phyloP scores from a whole-genome alignment of 2,113 vertebrate genomes.

The Zapornia atra region DNA sequence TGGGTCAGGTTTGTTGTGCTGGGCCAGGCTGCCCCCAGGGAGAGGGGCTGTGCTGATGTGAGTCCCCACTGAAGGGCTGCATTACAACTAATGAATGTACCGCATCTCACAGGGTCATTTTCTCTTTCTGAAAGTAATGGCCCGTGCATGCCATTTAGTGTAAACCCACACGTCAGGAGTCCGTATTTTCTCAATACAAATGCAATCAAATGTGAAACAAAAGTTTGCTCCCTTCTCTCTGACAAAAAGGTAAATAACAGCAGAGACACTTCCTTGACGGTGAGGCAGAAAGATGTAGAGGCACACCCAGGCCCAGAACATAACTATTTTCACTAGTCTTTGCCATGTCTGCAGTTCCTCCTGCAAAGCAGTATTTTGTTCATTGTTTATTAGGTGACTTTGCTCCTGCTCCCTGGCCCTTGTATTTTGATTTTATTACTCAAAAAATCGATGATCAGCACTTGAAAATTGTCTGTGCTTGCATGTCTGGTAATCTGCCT shows the following conservation, averaged over 20 bases:
- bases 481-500: neutral
- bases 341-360: neutral
- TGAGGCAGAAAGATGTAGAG: neutral
- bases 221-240: neutral
- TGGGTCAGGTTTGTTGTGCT: neutral
- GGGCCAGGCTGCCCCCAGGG: neutral
- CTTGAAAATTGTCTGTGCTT: neutral
- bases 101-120: neutral
- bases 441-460: neutral
- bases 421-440: neutral
- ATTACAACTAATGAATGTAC: neutral
- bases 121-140: neutral
- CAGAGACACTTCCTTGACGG: neutral
- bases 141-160: rapidly evolving
- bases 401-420: neutral
- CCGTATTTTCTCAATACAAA: neutral
- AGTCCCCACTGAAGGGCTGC: neutral
- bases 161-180: neutral
- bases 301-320: neutral
- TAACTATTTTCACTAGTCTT: neutral
- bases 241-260: neutral
- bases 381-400: neutral
- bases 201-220: neutral
- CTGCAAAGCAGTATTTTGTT: neutral
- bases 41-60: neutral